A percentile compares a stretch with the other conserved stretches of the same genome.
Evolutionary conservation across 2,797 vertebrate genomes (phyloP).

Genomic region (Natrix natrix): DNA sequence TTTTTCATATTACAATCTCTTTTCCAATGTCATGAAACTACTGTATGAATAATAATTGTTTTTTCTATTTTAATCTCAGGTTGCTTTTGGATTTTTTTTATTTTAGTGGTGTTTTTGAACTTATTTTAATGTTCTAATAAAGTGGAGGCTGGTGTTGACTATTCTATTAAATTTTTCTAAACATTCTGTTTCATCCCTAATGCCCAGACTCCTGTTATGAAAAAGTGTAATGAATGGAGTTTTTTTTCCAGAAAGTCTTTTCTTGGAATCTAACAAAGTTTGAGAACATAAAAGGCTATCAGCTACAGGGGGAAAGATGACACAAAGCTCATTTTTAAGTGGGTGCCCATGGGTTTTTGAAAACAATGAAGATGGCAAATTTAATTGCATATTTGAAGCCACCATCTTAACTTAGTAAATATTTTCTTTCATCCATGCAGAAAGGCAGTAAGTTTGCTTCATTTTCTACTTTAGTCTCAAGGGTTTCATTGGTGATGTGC

Average conservation of each 20-base stretch:
- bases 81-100: neutral
- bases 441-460: neutral
- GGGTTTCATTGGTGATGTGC: neutral
- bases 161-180: neutral
- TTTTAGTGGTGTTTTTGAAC: neutral
- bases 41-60: neutral
- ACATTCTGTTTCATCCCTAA: neutral
- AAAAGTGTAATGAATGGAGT: neutral
- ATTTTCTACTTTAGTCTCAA: neutral
- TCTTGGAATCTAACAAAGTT: neutral
- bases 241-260: neutral
- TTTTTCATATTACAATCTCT: neutral
- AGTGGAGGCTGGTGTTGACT: neutral
- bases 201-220: neutral
- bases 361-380: neutral
- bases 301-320: neutral
- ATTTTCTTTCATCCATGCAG: neutral
- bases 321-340: neutral
- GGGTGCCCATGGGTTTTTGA: neutral
- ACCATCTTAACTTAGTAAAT: neutral
- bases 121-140: neutral
- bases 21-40: neutral
- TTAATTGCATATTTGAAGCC: neutral
- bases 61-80: neutral
- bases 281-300: neutral